Conservation (phyloP, 1,140 invertebrate genomes). For the Galleria mellonella region DNA sequence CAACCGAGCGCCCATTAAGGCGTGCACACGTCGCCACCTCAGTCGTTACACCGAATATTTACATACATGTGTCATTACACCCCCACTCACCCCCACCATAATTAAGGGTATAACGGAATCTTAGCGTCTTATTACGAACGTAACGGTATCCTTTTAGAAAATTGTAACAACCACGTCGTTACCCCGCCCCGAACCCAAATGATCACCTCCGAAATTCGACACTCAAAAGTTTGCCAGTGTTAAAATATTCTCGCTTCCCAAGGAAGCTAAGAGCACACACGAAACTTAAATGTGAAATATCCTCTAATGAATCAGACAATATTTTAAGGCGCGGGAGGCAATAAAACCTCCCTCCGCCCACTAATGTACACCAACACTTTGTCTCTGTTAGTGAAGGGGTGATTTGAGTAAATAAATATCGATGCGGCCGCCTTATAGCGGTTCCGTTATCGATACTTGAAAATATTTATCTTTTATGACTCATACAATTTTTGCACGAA, state of each 20-base stretch:
- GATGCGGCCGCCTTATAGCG: slow-evolving; percentile 45
- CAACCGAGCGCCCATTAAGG: slow-evolving; percentile 65
- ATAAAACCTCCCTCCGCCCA: slow-evolving; percentile 66
- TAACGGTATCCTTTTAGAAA: slow-evolving; percentile 72
- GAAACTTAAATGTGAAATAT: slow-evolving; percentile 73
- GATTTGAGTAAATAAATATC: slow-evolving; percentile 66
- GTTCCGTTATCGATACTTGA: slow-evolving; percentile 13
- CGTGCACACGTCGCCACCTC: slow-evolving; percentile 65
- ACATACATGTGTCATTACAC: slow-evolving; percentile 73
- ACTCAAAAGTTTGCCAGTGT: slow-evolving; percentile 34
- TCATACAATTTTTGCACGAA: background rate
- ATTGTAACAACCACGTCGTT: slow-evolving; percentile 68
- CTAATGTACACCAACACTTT: slow-evolving; percentile 67
- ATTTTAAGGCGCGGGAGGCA: slow-evolving; percentile 69
- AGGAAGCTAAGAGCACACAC: slow-evolving; percentile 57
- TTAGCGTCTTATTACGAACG: slow-evolving; percentile 73
- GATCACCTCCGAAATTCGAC: slow-evolving; percentile 55
- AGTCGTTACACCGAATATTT: slow-evolving; percentile 70
- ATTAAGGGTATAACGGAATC: slow-evolving; percentile 73
- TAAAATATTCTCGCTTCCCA: slow-evolving; percentile 33
- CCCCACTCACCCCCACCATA: slow-evolving; percentile 42
- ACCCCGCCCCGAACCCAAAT: slow-evolving; percentile 34
- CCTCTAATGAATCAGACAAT: slow-evolving; percentile 74
- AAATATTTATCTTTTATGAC: background rate
- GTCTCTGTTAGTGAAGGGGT: slow-evolving; percentile 59